A percentile compares a stretch with the other conserved stretches of the same genome.
Evolutionary conservation across 2,888 invertebrate species (phyloP).

Genomic region (Caradrina clavipalpis): DNA sequence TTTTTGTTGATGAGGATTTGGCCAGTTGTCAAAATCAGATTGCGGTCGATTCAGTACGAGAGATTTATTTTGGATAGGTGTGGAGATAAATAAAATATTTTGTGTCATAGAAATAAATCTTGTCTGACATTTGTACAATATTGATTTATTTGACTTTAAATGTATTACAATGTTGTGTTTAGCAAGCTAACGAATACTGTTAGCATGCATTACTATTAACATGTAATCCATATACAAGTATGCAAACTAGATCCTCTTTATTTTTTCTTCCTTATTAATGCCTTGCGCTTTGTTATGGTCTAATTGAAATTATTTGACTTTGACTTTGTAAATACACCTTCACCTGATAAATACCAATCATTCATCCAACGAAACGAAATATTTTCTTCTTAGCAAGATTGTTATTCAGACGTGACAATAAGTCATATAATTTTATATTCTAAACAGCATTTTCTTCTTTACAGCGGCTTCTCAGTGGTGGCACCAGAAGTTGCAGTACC

Average conservation of each 20-base stretch:
- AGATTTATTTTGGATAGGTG: slow-evolving; percentile 49
- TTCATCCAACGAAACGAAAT: not conserved
- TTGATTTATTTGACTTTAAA: not conserved
- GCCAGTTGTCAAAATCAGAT: slow-evolving; percentile 58
- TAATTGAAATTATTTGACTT: no score
- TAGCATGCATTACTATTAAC: no score
- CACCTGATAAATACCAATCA: not conserved
- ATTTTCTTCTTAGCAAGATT: not conserved
- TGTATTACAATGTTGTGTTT: no score
- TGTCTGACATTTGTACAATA: not conserved
- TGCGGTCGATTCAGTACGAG: slow-evolving; percentile 38
- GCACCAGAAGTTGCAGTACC: slow-evolving; percentile 93
- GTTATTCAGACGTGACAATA: not conserved
- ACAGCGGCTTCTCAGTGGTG: slow-evolving; percentile 92
- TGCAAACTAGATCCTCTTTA: no score
- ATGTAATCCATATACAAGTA: not conserved
- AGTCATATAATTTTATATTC: not conserved
- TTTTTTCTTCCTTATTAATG: no score
- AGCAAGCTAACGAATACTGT: no score
- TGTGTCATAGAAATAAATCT: not conserved
- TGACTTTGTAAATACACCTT: not conserved
- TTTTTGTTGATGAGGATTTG: slow-evolving; percentile 58
- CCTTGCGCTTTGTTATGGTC: no score
- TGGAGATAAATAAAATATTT: slow-evolving; percentile 4
- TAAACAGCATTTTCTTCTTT: slow-evolving; percentile 61